Evolutionary conservation across 2,888 invertebrate species (phyloP), one percentile per base, ranked within the genome.

Genomic region (Torymus aiolomorphi): DNA sequence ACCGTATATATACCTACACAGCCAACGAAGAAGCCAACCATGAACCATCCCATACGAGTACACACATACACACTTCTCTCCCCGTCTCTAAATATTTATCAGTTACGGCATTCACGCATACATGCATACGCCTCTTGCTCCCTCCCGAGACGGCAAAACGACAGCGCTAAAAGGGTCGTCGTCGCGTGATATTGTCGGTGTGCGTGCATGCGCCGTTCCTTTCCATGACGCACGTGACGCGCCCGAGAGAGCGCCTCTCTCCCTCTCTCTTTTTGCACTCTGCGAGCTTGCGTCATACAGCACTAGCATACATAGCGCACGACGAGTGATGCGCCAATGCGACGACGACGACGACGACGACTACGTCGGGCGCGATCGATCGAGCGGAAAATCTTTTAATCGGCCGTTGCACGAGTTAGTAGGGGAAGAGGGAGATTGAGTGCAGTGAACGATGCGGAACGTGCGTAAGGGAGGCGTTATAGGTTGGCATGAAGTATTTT

Each of bases 211-310:
- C 5, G 54, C 66, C 76, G 86, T 84, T 84, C 80, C 74, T 86
- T 86, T 85, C 86, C 84, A 85, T 88, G 85, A 87, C 86, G 86
- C 85, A 83, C 82, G 83, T 80, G 82, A 82, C 24, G 59, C 57
- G 42, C 42, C 42, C 18, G 12, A 54, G 11, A 4, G 14, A 54
- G 11, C 11, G 14, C 11, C 24, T 59, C n/a, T 13, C 12, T 16
- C 56, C 13, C 18, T 49, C 73, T 20, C 63, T 3, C 61, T 16
- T 18, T 18, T 12, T 67, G 20, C n/a, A 54, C 24, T 8, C 51
- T 16, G 24, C 42, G 42, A 42, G 62, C 61, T 73, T 78, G 69
- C 69, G 74, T 69, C 78, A 78, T 42, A 42, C 42, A 42, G 42
- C 8, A 8, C 42, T 42, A 42, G 8, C 42, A 42, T 42, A 42